Evolutionary conservation across 2,797 vertebrate species (phyloP), one percentile per base, ranked within the genome.

Genomic region (Heteromormyrus szaboi): DNA sequence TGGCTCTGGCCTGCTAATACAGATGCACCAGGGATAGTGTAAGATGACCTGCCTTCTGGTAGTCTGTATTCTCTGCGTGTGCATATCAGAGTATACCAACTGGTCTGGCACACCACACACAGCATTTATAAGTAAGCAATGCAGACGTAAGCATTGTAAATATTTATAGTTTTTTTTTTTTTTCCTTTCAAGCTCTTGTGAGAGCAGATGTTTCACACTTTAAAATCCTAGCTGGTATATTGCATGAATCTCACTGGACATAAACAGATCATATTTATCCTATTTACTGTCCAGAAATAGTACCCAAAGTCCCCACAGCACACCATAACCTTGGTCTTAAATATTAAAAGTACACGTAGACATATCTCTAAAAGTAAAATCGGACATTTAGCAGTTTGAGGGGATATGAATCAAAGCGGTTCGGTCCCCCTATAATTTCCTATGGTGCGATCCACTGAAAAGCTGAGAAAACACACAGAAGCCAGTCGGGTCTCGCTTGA

Each of bases 361-460:
- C 11, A 12, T 29, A 72, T 12, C 65, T 29, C 25, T 51, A 14
- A 88, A 50, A 72, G 22, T 76, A 76, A 50, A 76, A 72, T 88
- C 7, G 7, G 41, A 50, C 22, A 17, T 25, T 84, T 84, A 88
- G 91, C 89, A 90, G 91, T 94, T 93, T 91, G 76, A 81, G 89
- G 90, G 51, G 88, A 91, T 90, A 59, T 88, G 87, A 89, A 91
- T 90, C 90, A 85, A 81, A 86, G 90, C 86, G n/a, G 59, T 56
- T 86, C 89, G 92, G 92, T 89, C 93, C 92, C 93, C 92, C 89
- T 95, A 93, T 94, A 46, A 94, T 95, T 95, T 95, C 93, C 93
- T 95, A 91, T 89, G 86, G 48, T 91, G 51, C 22, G 29, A 90
- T 51, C 91, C 90, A 89, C 81, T 5, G 92, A 91, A 92, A 92